Conservation (phyloP, 2,888 invertebrate genomes). For the Scaptodrosophila latifasciaeformis region DNA sequence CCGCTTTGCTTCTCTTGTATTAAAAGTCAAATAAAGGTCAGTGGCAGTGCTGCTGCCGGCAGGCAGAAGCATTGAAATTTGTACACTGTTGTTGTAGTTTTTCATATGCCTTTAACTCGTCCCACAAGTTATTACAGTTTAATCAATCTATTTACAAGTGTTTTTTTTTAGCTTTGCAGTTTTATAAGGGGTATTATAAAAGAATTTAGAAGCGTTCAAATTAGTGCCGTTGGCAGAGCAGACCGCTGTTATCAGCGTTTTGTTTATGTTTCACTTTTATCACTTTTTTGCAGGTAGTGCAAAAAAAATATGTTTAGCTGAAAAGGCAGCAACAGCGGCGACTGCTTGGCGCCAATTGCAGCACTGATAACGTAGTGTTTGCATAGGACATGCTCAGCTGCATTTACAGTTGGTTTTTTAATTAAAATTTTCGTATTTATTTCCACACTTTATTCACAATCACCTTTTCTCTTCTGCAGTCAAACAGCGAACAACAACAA, state of each 20-base stretch:
- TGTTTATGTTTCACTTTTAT: slow-evolving; percentile 61
- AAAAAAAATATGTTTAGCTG: slow-evolving; percentile 28
- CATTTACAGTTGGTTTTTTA: too few species aligned
- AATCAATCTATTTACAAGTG: slow-evolving; percentile 42
- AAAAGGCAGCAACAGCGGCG: not conserved
- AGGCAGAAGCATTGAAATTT: slow-evolving; percentile 42
- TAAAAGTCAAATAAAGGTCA: slow-evolving; percentile 76
- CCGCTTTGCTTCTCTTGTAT: slow-evolving; percentile 32
- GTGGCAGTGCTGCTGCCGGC: slow-evolving; percentile 48
- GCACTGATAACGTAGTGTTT: too few species aligned
- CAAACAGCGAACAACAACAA: too few species aligned
- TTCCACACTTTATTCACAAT: too few species aligned
- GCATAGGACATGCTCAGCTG: too few species aligned
- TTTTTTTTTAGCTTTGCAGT: slow-evolving; percentile 39
- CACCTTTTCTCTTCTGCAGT: too few species aligned
- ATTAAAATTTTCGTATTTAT: too few species aligned
- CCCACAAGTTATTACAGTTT: slow-evolving; percentile 45
- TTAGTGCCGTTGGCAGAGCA: slow-evolving; percentile 40
- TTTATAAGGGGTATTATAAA: slow-evolving; percentile 17
- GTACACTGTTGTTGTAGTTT: slow-evolving; percentile 58
- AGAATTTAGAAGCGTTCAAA: slow-evolving; percentile 30
- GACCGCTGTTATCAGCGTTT: slow-evolving; percentile 49
- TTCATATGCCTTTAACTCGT: slow-evolving; percentile 48
- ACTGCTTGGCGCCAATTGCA: too few species aligned
- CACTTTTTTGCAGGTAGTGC: slow-evolving; percentile 42